Conservation (phyloP, 1,140 invertebrate genomes). For the Drosophila subobscura region DNA sequence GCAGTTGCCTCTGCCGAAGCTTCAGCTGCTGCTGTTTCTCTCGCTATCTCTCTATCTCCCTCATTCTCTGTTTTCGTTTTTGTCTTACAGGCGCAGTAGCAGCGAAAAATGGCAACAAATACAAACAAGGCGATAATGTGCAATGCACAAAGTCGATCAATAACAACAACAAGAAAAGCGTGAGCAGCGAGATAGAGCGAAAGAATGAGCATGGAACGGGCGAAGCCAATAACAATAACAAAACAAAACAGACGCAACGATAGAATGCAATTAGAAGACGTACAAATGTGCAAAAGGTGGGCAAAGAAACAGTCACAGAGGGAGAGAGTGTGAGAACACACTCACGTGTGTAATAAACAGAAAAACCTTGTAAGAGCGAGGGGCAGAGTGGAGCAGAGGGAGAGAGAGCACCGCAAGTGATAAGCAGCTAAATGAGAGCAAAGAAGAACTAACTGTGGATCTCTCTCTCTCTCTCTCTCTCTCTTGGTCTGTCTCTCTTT, state of each 20-base stretch:
- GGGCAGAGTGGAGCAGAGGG: background rate
- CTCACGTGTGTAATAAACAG: slow-evolving; percentile 26
- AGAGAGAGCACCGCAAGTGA: slow-evolving; percentile 19
- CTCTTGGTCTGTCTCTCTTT: slow-evolving; percentile 2
- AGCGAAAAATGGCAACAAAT: slow-evolving; percentile 75
- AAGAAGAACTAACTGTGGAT: background rate
- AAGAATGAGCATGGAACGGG: background rate
- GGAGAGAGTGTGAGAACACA: slow-evolving; percentile 3
- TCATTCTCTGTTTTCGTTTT: slow-evolving; percentile 12
- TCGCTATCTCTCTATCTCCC: background rate
- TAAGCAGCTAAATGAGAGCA: slow-evolving; percentile 17
- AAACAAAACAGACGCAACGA: slow-evolving; percentile 36
- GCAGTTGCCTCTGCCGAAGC: no score
- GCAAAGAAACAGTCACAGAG: slow-evolving; percentile 7
- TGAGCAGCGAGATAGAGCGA: background rate
- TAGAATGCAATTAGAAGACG: slow-evolving; percentile 57
- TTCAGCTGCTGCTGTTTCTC: no score
- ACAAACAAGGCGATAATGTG: slow-evolving; percentile 77
- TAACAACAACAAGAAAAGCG: slow-evolving; percentile 34
- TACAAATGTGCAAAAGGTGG: no score
- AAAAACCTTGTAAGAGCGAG: slow-evolving; percentile 24
- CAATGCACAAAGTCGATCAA: slow-evolving; percentile 64
- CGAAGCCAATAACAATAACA: slow-evolving; percentile 38
- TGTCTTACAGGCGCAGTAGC: background rate
- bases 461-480: slow-evolving; percentile 7